phyloP scores from a whole-genome alignment of 2,113 vertebrate genomes.

The Silurus glanis region DNA sequence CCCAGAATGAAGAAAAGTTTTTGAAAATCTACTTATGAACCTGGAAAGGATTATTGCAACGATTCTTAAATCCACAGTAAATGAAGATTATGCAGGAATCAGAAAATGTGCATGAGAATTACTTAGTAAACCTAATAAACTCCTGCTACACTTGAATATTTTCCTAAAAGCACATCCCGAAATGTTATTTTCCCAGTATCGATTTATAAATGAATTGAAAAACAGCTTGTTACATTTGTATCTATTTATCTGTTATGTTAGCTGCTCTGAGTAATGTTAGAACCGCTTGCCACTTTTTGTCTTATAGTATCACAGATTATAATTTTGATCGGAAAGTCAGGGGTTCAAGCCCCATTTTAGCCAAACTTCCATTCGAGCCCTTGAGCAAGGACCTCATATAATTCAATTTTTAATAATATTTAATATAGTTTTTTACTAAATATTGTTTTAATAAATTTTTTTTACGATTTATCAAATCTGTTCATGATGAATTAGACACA shows the following conservation, averaged over 20 bases:
- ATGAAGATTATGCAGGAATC: neutral
- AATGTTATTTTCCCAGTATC: neutral
- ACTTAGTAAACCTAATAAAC: neutral
- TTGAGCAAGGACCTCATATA: no score
- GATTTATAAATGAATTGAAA: neutral
- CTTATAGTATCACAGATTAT: no score
- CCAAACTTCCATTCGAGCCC: no score
- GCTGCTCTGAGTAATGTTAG: no score
- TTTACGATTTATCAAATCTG: no score
- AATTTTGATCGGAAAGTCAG: no score
- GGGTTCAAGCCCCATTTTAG: no score
- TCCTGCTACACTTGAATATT: neutral
- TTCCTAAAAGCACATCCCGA: neutral
- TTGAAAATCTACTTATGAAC: neutral
- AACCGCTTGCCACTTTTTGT: no score
- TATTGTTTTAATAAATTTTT: no score
- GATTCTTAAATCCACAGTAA: neutral
- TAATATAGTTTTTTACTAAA: no score
- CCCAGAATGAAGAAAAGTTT: neutral
- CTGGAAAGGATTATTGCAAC: neutral
- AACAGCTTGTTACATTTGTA: neutral
- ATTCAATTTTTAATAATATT: no score
- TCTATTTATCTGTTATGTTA: neutral
- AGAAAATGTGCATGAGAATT: neutral
- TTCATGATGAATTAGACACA: no score